Conservation (phyloP, 2,888 invertebrate genomes). For the Conomelus anceps region DNA sequence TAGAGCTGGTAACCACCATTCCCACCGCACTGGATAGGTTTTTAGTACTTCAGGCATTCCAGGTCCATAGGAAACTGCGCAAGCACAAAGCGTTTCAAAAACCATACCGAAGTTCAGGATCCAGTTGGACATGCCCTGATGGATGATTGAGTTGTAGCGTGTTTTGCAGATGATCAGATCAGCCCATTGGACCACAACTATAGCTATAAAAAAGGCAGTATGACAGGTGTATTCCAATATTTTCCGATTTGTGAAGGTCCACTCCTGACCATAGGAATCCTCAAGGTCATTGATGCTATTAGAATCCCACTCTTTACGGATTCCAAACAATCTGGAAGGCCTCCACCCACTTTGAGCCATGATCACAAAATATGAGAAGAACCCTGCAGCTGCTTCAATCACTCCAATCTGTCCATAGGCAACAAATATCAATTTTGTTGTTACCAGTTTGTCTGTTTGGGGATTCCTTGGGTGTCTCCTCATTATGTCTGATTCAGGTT, state of each 20-base stretch:
- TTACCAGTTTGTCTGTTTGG: constrained; percentile 47
- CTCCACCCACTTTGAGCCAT: constrained; percentile 74
- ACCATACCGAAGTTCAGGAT: constrained; percentile 55
- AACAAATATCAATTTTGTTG: constrained; percentile 60
- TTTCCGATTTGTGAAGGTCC: constrained; percentile 63
- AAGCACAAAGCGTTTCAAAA: constrained; percentile 57
- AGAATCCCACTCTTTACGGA: constrained; percentile 68
- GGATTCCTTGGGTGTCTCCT: constrained; percentile 48
- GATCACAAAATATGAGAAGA: constrained; percentile 71
- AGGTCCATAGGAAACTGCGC: constrained; percentile 61
- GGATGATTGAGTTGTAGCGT: constrained; percentile 60
- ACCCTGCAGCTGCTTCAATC: constrained; percentile 74
- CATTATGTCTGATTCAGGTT: constrained; percentile 71
- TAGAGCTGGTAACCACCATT: constrained; percentile 63
- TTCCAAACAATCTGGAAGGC: constrained; percentile 56
- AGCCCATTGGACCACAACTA: constrained; percentile 70
- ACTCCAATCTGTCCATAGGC: constrained; percentile 81
- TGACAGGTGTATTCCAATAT: constrained; percentile 64
- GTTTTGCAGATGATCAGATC: constrained; percentile 76
- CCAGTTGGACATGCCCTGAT: constrained; percentile 68
- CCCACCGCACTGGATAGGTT: constrained; percentile 60
- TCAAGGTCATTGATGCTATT: constrained; percentile 50
- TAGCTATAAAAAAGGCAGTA: constrained; percentile 70
- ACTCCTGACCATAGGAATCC: constrained; percentile 70
- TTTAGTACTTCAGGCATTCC: constrained; percentile 59